These are phyloP conservation scores for Diabrotica virgifera DNA, from an alignment of 1,140 invertebrate genomes.

Conservation along the genomic window DNA sequence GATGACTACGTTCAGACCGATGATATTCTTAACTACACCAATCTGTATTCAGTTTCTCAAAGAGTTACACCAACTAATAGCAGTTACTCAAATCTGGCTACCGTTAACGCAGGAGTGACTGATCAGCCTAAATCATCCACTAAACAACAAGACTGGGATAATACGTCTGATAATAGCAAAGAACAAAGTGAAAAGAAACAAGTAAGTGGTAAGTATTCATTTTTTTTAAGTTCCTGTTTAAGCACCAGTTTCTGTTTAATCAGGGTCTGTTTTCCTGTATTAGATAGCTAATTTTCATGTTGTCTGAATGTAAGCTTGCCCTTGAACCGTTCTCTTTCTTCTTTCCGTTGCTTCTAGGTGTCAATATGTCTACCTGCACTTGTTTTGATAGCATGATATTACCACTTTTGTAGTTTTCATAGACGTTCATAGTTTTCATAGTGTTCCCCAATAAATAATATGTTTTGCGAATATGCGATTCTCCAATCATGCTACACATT, in stretches of 20 bases:
- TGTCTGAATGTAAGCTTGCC: background rate
- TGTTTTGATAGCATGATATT: no score
- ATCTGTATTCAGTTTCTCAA: conserved; percentile 44
- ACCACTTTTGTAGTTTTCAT: no score
- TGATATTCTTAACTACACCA: conserved; percentile 35
- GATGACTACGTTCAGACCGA: conserved; percentile 39
- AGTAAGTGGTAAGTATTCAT: background rate
- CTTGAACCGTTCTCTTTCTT: background rate
- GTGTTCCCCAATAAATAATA: no score
- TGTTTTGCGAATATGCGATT: no score
- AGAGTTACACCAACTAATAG: conserved; percentile 35
- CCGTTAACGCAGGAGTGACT: conserved; percentile 21
- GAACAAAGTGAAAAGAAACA: background rate
- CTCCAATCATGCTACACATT: no score
- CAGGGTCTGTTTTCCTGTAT: background rate
- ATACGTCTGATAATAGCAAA: conserved; percentile 29
- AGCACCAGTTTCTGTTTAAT: background rate
- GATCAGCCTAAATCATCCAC: conserved; percentile 30
- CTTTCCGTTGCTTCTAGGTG: no score
- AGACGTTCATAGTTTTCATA: no score
- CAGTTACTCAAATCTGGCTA: conserved; percentile 40
- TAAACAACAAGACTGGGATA: conserved; percentile 34
- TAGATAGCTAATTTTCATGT: background rate
- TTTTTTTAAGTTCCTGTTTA: no score
- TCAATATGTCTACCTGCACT: no score